These are phyloP conservation scores for Corella eumyota DNA, from an alignment of 23 tunicate genomes.

Conservation along the genomic window DNA sequence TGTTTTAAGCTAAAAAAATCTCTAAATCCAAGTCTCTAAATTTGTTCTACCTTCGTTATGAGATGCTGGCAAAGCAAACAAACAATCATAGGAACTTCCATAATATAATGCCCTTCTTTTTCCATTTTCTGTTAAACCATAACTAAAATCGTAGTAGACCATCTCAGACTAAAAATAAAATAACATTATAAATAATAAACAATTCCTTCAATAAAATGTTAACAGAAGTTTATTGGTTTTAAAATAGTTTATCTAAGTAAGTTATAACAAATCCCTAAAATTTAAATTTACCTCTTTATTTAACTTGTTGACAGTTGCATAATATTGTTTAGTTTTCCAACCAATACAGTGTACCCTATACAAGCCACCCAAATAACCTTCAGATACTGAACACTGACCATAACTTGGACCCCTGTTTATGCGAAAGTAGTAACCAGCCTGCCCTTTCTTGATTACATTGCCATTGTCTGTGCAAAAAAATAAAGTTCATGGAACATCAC, in stretches of 20 bases:
- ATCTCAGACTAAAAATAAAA: constrained; percentile 30
- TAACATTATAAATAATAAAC: too few species aligned
- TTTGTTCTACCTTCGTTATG: constrained; percentile 33
- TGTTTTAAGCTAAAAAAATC: too few species aligned
- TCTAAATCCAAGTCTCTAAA: too few species aligned
- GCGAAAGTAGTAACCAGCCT: constrained; percentile 48
- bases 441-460: too few species aligned
- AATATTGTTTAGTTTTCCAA: constrained; percentile 54
- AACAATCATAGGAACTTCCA: constrained; percentile 30
- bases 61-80: constrained; percentile 39
- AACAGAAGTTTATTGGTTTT: neutral
- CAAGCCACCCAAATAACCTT: too few species aligned
- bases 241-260: too few species aligned
- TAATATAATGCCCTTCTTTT: constrained; percentile 30
- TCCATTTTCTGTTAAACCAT: constrained; percentile 29
- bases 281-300: neutral
- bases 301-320: neutral
- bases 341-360: constrained; percentile 60
- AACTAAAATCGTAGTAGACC: constrained; percentile 41
- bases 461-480: too few species aligned
- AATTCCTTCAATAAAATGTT: too few species aligned
- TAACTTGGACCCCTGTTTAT: constrained; percentile 72
- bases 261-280: too few species aligned
- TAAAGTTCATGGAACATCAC: too few species aligned
- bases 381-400: constrained; percentile 50